These are phyloP conservation scores for Erpornis zantholeuca DNA, from an alignment of 2,113 vertebrate species.

Conservation along the genomic window DNA sequence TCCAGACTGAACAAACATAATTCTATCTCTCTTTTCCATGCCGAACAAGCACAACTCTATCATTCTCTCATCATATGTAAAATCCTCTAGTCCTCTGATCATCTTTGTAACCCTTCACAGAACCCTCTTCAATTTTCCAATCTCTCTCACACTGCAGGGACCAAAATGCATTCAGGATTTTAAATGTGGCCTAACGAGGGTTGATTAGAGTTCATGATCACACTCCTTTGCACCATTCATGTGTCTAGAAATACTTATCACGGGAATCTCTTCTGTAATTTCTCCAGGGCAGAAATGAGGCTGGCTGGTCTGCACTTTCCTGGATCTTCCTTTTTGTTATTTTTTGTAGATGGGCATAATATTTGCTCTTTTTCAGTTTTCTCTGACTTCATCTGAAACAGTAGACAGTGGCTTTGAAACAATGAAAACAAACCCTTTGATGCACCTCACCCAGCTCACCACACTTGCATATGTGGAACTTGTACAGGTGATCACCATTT, in stretches of 20 bases:
- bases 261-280: not conserved
- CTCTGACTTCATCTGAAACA: not conserved
- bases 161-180: not conserved
- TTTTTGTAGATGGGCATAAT: not conserved
- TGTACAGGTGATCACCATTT: not conserved
- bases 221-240: not conserved
- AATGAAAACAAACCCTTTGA: not conserved
- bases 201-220: not conserved
- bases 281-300: not conserved
- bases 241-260: not conserved
- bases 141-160: not conserved
- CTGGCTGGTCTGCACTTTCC: not conserved
- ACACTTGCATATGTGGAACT: not conserved
- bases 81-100: not conserved
- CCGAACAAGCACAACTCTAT: not conserved
- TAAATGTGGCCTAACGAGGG: not conserved
- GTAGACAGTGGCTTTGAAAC: not conserved
- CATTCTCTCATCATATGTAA: not conserved
- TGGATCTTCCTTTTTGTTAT: not conserved
- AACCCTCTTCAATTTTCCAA: not conserved
- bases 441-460: not conserved
- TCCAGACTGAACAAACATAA: not conserved
- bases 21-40: not conserved
- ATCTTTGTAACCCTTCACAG: not conserved
- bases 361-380: not conserved